Conservation (phyloP, 2,888 invertebrate genomes). For the Anoplius nigerrimus region DNA sequence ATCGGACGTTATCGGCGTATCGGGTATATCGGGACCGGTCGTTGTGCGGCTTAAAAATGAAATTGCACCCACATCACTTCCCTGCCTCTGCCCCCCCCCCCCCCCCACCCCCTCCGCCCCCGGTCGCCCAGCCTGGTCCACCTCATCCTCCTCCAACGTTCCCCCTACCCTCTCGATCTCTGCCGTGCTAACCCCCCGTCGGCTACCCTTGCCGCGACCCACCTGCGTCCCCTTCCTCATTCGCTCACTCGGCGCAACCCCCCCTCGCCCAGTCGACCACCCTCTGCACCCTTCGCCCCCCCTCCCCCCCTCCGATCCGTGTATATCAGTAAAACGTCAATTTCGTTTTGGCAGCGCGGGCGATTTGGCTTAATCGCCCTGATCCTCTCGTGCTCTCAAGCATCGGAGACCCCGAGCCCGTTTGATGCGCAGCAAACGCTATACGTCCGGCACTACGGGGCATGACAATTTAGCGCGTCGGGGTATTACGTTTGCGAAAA, state of each 20-base stretch:
- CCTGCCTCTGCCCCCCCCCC: constrained; percentile 33
- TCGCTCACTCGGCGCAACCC: not conserved
- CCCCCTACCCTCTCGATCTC: not conserved
- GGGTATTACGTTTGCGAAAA: no score
- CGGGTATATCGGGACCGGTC: constrained; percentile 61
- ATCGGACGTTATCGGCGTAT: constrained; percentile 72
- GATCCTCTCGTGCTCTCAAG: constrained; percentile 55
- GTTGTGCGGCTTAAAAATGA: constrained; percentile 68
- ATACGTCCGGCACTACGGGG: no score
- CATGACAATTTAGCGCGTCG: no score
- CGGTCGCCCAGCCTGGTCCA: no score
- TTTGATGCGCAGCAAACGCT: constrained; percentile 39
- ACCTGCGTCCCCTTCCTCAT: constrained; percentile 18
- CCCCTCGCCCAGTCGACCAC: no score
- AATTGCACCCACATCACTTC: constrained; percentile 56
- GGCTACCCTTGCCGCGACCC: no score
- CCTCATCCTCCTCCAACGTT: constrained; percentile 2
- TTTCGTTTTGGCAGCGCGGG: constrained; percentile 61
- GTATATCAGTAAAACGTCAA: constrained; percentile 57
- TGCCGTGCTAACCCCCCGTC: constrained; percentile 5
- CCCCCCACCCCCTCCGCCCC: not conserved
- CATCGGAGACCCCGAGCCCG: constrained; percentile 44
- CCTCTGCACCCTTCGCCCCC: not conserved
- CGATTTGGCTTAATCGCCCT: constrained; percentile 58
- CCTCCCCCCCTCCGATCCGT: constrained; percentile 21